Conservation (phyloP, 2,113 vertebrate genomes). For the Aptenodytes patagonicus region DNA sequence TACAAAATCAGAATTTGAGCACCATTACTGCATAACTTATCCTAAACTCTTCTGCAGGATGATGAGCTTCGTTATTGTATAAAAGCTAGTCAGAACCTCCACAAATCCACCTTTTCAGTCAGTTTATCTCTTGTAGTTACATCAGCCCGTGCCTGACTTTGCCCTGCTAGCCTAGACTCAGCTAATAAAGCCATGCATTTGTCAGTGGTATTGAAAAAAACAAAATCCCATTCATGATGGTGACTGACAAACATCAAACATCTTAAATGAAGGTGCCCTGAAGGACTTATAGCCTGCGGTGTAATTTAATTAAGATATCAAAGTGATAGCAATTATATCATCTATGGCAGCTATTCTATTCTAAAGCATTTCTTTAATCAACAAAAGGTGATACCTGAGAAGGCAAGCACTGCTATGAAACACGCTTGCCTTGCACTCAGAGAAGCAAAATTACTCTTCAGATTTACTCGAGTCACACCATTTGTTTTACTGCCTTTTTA, state of each 20-base stretch:
- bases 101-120: background rate
- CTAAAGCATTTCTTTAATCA: slow-evolving; percentile 65
- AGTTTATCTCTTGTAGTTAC: background rate
- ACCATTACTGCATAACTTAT: background rate
- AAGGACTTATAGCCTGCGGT: slow-evolving; percentile 69
- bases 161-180: background rate
- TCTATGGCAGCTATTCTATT: slow-evolving; percentile 70
- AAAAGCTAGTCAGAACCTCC: background rate
- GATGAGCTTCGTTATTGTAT: background rate
- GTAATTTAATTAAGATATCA: slow-evolving; percentile 74
- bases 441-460: background rate
- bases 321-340: slow-evolving; percentile 66
- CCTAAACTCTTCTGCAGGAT: background rate
- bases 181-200: slow-evolving; percentile 28
- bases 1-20: background rate
- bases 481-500: background rate
- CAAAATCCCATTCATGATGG: slow-evolving; percentile 3
- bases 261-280: slow-evolving; percentile 65
- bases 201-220: slow-evolving; percentile 8
- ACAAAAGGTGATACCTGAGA: background rate
- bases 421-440: background rate
- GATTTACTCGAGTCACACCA: background rate
- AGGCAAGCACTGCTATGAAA: background rate
- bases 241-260: slow-evolving; percentile 68
- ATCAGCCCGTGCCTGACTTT: background rate